These are phyloP conservation scores for Papilio glaucus DNA, from an alignment of 1,140 invertebrate species.

Conservation along the genomic window DNA sequence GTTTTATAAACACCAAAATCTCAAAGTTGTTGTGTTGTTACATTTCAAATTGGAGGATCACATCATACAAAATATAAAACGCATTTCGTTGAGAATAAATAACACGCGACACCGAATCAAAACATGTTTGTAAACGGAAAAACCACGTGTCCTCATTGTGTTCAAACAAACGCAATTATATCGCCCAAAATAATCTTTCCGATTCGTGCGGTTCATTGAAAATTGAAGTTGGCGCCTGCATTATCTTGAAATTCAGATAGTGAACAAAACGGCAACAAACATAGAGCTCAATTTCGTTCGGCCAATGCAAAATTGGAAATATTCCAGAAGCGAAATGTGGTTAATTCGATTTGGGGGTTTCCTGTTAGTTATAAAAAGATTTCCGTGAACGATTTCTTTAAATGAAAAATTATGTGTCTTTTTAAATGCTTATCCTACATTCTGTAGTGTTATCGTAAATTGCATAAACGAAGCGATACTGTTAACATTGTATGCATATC, in stretches of 20 bases:
- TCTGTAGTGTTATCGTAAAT: no score
- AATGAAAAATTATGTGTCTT: not conserved
- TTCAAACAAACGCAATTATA: conserved; percentile 21
- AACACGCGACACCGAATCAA: not conserved
- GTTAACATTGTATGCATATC: no score
- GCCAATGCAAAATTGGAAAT: not conserved
- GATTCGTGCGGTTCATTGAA: not conserved
- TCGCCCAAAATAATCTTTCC: not conserved
- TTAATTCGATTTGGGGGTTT: conserved; percentile 9
- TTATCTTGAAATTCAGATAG: not conserved
- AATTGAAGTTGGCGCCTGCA: not conserved
- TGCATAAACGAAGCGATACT: not conserved
- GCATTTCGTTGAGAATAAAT: conserved; percentile 1
- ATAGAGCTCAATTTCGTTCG: not conserved
- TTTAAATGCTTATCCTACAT: no score
- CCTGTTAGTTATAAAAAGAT: conserved; percentile 7
- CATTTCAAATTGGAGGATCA: no score
- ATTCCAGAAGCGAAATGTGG: conserved; percentile 2
- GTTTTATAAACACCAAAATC: no score
- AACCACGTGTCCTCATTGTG: conserved; percentile 26
- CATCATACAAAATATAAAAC: not conserved
- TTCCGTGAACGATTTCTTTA: conserved; percentile 4
- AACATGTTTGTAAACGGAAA: conserved; percentile 32
- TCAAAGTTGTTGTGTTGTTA: no score
- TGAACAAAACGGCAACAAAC: not conserved